These are phyloP conservation scores for Cataglyphis rosenhaueri DNA, from an alignment of 2,888 invertebrate species.

Conservation along the genomic window DNA sequence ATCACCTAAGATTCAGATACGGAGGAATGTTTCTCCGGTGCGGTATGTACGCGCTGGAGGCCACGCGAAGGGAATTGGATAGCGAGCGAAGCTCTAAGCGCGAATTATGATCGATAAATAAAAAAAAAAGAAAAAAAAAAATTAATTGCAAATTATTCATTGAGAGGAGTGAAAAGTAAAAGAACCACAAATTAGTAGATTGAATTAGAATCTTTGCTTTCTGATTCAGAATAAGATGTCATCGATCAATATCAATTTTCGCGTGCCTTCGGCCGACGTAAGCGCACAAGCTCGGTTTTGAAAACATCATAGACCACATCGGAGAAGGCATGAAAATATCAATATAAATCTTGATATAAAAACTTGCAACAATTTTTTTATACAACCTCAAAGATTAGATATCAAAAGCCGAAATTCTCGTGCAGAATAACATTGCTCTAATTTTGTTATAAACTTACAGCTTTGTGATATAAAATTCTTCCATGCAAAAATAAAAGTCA, in stretches of 20 bases:
- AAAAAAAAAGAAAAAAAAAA: constrained; percentile 17
- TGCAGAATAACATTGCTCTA: neutral
- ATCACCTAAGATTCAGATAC: constrained; percentile 78
- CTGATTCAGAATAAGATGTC: neutral
- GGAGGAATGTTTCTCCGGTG: constrained; percentile 76
- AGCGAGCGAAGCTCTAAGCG: constrained; percentile 60
- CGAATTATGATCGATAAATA: constrained; percentile 58
- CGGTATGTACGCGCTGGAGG: constrained; percentile 71
- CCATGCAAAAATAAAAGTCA: neutral
- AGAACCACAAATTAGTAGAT: neutral
- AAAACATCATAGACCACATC: constrained; percentile 57
- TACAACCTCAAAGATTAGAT: neutral
- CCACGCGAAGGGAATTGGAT: constrained; percentile 64
- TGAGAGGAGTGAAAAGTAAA: neutral
- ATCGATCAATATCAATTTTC: neutral
- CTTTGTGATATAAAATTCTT: neutral
- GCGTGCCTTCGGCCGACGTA: constrained; percentile 43
- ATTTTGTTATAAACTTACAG: neutral
- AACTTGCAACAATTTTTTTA: neutral
- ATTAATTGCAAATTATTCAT: neutral
- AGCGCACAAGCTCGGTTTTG: constrained; percentile 28
- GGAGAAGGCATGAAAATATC: constrained; percentile 20
- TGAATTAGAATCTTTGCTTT: neutral
- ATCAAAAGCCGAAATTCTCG: neutral
- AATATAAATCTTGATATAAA: neutral